A percentile compares a stretch with the other conserved stretches of the same genome.
phyloP scores from a whole-genome alignment of 2,113 vertebrate genomes.

The Copsychus sechellarum region DNA sequence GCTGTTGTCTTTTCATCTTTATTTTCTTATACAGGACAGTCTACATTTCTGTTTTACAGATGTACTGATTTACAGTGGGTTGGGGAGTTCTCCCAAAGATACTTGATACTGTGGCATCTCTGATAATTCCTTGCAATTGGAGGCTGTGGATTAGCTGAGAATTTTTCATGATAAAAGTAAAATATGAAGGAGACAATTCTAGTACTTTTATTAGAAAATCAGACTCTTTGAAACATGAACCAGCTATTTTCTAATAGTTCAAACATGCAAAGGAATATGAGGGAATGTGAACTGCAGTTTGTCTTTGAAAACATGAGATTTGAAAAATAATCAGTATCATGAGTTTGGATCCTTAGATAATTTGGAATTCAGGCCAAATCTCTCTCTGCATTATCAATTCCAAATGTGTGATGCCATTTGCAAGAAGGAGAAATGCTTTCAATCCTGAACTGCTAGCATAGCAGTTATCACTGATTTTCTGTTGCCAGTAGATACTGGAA shows the following conservation, averaged over 20 bases:
- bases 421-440: background rate
- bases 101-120: background rate
- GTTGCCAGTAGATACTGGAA: slow-evolving; percentile 16
- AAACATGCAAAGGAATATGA: background rate
- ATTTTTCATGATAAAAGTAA: background rate
- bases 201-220: background rate
- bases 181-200: background rate
- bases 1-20: background rate
- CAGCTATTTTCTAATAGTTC: background rate
- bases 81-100: background rate
- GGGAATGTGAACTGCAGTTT: background rate
- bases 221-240: background rate
- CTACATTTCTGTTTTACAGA: background rate
- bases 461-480: slow-evolving; percentile 3
- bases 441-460: background rate
- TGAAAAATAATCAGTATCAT: slow-evolving; percentile 33
- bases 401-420: slow-evolving; percentile 35
- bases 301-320: slow-evolving; percentile 22
- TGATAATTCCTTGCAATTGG: background rate
- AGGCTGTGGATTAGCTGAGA: background rate
- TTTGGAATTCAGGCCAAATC: slow-evolving; percentile 24
- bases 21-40: background rate
- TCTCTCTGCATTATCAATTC: slow-evolving; percentile 25
- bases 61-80: background rate
- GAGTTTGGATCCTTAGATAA: slow-evolving; percentile 31